Evolutionary conservation across 2,797 vertebrate genomes (phyloP).

Genomic region (Eremophila alpestris): DNA sequence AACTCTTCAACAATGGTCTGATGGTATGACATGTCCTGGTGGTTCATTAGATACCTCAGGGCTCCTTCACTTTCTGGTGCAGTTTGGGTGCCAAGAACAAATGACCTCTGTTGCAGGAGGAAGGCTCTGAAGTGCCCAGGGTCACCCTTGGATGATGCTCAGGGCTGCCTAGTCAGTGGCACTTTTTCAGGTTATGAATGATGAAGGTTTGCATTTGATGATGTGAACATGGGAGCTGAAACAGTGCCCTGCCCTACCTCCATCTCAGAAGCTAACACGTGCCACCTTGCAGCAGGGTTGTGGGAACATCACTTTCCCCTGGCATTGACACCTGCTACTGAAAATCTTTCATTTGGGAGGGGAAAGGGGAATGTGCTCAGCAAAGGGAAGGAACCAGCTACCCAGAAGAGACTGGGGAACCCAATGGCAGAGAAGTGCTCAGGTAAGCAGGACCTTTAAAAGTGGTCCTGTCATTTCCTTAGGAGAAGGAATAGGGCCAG

Average conservation of each 20-base stretch:
- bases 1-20: constrained; percentile 82
- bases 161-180: background rate
- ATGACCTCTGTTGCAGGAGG: background rate
- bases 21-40: constrained; percentile 67
- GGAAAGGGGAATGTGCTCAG: background rate
- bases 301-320: background rate
- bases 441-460: background rate
- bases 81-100: background rate
- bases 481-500: background rate
- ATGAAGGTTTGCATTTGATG: background rate
- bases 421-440: background rate
- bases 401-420: background rate
- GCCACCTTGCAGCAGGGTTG: fast-evolving
- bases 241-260: background rate
- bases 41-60: background rate
- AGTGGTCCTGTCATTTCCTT: background rate
- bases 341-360: background rate
- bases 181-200: background rate
- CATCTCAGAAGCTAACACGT: background rate
- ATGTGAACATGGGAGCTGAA: background rate
- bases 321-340: background rate
- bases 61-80: background rate
- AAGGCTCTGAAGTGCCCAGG: background rate
- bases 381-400: background rate
- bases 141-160: background rate